Evolutionary conservation across 1,140 invertebrate genomes (phyloP).

Genomic region (Penaeus vannamei): DNA sequence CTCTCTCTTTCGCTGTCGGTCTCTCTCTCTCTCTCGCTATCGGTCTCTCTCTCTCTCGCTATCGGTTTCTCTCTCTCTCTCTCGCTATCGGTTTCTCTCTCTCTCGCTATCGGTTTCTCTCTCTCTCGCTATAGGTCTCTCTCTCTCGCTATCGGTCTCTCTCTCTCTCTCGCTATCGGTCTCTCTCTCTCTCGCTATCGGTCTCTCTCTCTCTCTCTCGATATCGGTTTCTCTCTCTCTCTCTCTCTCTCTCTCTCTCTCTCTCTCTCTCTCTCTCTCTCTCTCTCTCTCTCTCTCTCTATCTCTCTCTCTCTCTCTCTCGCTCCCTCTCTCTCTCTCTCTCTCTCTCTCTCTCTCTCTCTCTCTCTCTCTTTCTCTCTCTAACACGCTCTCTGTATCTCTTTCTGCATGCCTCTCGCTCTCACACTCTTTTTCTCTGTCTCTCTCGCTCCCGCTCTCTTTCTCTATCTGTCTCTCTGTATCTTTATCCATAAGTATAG

Average conservation of each 20-base stretch:
- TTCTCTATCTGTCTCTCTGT: background rate
- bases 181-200: no score
- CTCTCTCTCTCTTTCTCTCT: slow-evolving; percentile 18
- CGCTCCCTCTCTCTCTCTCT: background rate
- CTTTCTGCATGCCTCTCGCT: background rate
- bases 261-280: background rate
- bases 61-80: no score
- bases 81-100: no score
- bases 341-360: slow-evolving; percentile 25
- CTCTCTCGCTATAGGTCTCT: no score
- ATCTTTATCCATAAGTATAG: background rate
- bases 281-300: background rate
- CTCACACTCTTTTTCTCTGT: background rate
- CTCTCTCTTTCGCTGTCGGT: background rate
- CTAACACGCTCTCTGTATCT: background rate
- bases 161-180: no score
- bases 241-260: slow-evolving; percentile 16
- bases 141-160: no score
- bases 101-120: no score
- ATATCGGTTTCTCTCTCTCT: background rate
- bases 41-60: no score
- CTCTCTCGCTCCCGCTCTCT: background rate
- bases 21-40: background rate
- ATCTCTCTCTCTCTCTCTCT: background rate
- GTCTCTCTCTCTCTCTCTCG: no score